Conservation (phyloP, 2,113 vertebrate genomes). For the Phasianus colchicus region DNA sequence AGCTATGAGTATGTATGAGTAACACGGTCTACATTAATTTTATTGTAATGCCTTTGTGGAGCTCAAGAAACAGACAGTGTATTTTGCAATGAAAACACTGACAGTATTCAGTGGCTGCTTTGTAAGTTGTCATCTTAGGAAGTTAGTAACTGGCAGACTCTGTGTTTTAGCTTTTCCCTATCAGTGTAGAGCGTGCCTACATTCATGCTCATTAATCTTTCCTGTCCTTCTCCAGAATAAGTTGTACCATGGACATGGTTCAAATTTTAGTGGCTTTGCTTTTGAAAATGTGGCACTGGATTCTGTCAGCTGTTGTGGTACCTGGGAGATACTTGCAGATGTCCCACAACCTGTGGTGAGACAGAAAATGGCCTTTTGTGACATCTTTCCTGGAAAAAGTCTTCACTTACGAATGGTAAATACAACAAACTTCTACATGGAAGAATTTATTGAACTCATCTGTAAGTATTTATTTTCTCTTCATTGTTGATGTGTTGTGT, state of each 20-base stretch:
- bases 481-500: background rate
- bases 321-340: background rate
- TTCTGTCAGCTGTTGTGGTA: background rate
- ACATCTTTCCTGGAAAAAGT: background rate
- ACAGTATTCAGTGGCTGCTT: background rate
- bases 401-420: background rate
- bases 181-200: background rate
- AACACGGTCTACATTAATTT: background rate
- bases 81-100: background rate
- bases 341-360: background rate
- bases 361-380: background rate
- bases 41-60: background rate
- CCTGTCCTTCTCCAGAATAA: background rate
- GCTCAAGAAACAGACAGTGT: background rate
- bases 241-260: background rate
- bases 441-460: background rate
- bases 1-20: background rate
- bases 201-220: background rate
- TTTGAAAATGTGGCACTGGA: background rate
- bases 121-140: background rate
- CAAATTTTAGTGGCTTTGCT: background rate
- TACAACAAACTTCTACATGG: background rate
- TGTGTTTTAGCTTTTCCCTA: background rate
- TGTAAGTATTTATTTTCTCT: slow-evolving; percentile 1
- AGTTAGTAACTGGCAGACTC: background rate